Conservation (phyloP, 2,113 vertebrate species). For the Callipepla californica region DNA sequence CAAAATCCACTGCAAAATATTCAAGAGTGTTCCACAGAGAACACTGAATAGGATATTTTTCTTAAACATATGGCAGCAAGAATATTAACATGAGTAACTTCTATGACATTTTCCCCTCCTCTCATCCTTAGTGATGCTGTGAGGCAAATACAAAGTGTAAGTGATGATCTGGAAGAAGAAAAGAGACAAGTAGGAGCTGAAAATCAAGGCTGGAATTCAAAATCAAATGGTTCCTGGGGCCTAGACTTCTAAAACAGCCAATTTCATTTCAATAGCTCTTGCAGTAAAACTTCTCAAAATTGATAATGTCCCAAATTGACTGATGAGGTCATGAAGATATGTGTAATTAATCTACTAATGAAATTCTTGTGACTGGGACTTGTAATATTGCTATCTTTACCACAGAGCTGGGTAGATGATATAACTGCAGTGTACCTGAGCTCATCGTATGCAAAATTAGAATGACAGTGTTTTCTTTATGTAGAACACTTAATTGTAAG, state of each 20-base stretch:
- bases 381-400: not conserved
- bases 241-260: not conserved
- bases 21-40: not conserved
- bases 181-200: not conserved
- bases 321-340: not conserved
- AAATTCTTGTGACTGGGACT: not conserved
- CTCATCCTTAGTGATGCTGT: not conserved
- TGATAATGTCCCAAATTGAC: not conserved
- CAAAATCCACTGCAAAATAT: slow-evolving; percentile 30
- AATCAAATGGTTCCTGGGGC: not conserved
- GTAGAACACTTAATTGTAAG: not conserved
- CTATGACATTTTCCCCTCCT: slow-evolving; percentile 26
- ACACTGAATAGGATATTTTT: not conserved
- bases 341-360: not conserved
- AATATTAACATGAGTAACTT: slow-evolving; percentile 40
- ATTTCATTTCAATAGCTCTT: not conserved
- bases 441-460: not conserved
- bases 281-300: not conserved
- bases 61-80: slow-evolving; percentile 56
- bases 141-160: slow-evolving; percentile 19
- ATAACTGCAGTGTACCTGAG: not conserved
- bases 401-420: not conserved
- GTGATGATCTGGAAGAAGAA: not conserved
- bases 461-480: not conserved
- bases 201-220: not conserved